Conservation (phyloP, 2,797 vertebrate species). For the Tadarida brasiliensis region DNA sequence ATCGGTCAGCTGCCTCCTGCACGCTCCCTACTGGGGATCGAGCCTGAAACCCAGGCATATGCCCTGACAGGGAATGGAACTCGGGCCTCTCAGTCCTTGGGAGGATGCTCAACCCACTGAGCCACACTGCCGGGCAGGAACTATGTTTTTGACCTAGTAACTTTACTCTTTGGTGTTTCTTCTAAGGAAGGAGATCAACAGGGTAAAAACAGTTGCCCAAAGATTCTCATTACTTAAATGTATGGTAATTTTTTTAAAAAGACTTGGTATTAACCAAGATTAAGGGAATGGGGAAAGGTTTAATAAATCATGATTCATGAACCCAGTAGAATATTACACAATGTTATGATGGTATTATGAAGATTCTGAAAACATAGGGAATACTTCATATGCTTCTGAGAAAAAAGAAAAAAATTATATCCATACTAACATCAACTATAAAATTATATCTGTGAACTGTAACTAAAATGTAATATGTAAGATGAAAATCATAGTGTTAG, state of each 20-base stretch:
- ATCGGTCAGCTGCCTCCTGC: too few relatives aligned
- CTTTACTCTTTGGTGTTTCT: neutral
- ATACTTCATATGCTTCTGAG: neutral
- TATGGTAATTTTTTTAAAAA: neutral
- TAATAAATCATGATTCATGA: neutral
- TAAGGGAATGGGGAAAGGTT: neutral
- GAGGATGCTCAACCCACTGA: too few relatives aligned
- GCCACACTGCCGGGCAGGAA: neutral
- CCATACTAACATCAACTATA: neutral
- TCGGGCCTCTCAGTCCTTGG: too few relatives aligned
- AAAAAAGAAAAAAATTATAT: neutral
- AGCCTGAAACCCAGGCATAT: too few relatives aligned
- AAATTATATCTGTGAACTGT: constrained; percentile 4
- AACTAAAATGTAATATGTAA: neutral
- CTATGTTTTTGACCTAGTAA: neutral
- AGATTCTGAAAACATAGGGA: neutral
- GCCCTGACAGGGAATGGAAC: too few relatives aligned
- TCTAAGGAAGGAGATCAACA: neutral
- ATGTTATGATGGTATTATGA: neutral
- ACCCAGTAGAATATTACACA: neutral
- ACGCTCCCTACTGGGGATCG: too few relatives aligned
- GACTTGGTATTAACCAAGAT: neutral
- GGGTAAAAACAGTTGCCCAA: neutral
- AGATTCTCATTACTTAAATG: neutral
- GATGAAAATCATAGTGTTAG: constrained; percentile 16